Evolutionary conservation across 1,140 invertebrate genomes (phyloP), one percentile per base, ranked within the genome.

Genomic region (Drosophila lini): DNA sequence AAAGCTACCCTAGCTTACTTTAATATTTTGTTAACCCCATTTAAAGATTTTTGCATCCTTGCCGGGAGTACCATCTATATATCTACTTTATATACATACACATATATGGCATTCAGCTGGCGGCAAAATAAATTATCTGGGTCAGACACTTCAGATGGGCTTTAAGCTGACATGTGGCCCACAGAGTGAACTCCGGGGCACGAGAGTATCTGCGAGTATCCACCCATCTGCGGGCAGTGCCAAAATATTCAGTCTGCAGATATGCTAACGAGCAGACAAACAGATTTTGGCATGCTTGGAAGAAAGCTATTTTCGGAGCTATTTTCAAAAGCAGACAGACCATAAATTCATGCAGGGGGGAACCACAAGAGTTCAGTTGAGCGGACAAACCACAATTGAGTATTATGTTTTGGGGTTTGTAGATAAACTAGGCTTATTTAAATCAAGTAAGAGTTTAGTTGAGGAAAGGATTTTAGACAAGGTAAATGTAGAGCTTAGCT

Each of bases 251-350:
- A 42, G 65, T 50, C 55, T 59, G 41, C 50, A 73, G 44, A 71
- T 41, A 59, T 48, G 67, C 68, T 73, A 73, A 73, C 69, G 67
- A 73, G 69, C 42, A 71, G 65, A 48, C 69, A 73, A 59, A 73
- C 69, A 73, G 69, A 73, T 59, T 71, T 71, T 59, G 69, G 67
- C 69, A 71, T 71, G 69, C 65, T 71, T 71, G 44, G 2, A 71
- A 48, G 41, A 71, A 71, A 59, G 67, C 67, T 73, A 73, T 73
- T 71, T 73, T 42, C 34, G 44, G 68, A 41, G 44, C 53, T 71
- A 71, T 71, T 71, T 71, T 71, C 31, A 50, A 47, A 59, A 16
- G 53, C 69, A 73, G 69, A 41, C 69, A 59, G 67, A 73, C 69
- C 69, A 71, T 71, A 71, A 73, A 73, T 71, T 71, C 2, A 34